Conservation (phyloP, 92 coral and sea anemone species). For the Siderastrea siderea region DNA sequence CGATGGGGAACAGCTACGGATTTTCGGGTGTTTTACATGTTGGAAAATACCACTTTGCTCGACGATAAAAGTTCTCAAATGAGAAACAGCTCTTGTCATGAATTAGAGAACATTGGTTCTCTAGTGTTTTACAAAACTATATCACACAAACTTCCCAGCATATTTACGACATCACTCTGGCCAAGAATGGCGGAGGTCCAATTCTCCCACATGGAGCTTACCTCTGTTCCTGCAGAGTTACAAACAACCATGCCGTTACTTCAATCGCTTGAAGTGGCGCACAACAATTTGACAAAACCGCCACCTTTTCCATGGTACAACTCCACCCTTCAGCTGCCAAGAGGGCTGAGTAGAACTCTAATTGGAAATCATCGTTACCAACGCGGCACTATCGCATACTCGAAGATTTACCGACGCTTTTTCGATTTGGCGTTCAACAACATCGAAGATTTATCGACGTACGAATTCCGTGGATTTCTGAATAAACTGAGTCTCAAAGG, state of each 20-base stretch:
- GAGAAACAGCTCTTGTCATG: conserved; percentile 17
- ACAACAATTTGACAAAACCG: conserved; percentile 50
- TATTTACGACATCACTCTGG: conserved; percentile 62
- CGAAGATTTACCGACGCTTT: conserved; percentile 40
- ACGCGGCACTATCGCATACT: conserved; percentile 8
- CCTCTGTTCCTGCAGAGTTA: conserved; percentile 38
- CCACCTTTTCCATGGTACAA: conserved; percentile 64
- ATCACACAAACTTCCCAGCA: conserved; percentile 35
- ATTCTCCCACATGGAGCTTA: conserved; percentile 38
- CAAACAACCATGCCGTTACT: conserved; percentile 67
- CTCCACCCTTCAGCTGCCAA: conserved; percentile 19
- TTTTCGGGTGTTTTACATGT: conserved; percentile 53
- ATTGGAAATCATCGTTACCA: conserved; percentile 31
- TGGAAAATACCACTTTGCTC: conserved; percentile 45
- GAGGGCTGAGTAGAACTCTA: conserved; percentile 17
- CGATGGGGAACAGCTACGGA: conserved; percentile 74
- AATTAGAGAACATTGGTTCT: conserved; percentile 62
- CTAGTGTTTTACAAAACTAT: conserved; percentile 40
- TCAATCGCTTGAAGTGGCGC: conserved; percentile 65
- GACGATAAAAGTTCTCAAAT: conserved; percentile 18
- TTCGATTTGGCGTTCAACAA: conserved; percentile 18
- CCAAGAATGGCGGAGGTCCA: conserved; percentile 71
- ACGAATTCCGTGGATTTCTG: conserved; percentile 30
- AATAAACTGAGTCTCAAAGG: conserved; percentile 22
- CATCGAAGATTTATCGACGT: conserved; percentile 33